These are phyloP conservation scores for Piprites chloris DNA, from an alignment of 2,113 vertebrate species.

Conservation along the genomic window DNA sequence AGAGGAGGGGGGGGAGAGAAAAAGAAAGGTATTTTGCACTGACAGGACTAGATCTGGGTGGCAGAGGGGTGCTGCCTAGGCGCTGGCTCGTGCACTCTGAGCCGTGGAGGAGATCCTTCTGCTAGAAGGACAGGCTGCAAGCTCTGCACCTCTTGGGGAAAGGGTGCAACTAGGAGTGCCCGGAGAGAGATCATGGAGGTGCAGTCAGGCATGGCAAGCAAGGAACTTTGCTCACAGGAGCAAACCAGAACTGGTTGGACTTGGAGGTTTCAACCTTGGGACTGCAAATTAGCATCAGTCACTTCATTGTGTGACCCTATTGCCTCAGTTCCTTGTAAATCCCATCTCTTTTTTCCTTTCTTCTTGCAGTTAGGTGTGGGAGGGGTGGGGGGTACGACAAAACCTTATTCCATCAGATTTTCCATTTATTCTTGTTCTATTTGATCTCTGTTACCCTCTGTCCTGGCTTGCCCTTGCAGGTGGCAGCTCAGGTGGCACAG, in stretches of 20 bases:
- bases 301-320: rapidly evolving
- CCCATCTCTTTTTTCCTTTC: neutral
- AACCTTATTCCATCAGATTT: neutral
- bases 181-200: too few relatives aligned
- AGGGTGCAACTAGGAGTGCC: neutral
- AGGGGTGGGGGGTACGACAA: neutral
- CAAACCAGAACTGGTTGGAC: neutral
- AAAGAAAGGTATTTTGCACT: neutral
- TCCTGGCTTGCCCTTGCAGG: neutral
- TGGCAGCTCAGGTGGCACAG: neutral
- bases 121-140: neutral
- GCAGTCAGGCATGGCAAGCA: rapidly evolving
- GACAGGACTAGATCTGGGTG: neutral
- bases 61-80: neutral
- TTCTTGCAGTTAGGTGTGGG: neutral
- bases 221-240: neutral
- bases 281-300: neutral
- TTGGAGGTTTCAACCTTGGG: neutral
- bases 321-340: neutral
- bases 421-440: neutral
- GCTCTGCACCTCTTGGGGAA: rapidly evolving
- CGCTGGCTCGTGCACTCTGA: neutral
- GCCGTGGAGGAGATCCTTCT: neutral
- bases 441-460: neutral
- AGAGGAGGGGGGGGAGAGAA: neutral